phyloP scores from a whole-genome alignment of 30 jellyfish, hydroid and myxozoan genomes.

The Mastigias papua region DNA sequence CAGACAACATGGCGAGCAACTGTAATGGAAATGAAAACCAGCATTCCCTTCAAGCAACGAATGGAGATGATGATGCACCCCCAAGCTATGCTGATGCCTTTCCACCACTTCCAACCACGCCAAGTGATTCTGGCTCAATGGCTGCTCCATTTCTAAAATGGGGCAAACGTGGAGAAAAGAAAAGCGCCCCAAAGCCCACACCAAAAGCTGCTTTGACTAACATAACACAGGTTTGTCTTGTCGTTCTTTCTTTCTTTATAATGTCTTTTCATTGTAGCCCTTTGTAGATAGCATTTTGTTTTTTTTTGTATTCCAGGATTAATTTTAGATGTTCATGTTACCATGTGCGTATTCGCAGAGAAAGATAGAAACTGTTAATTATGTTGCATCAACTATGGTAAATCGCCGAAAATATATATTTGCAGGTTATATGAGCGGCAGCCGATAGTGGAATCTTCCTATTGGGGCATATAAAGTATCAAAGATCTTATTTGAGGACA shows the following conservation, averaged over 20 bases:
- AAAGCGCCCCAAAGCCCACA: slow-evolving; percentile 38
- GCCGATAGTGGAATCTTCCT: too few species aligned
- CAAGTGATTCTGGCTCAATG: slow-evolving; percentile 48
- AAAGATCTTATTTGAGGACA: too few species aligned
- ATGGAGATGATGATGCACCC: slow-evolving; percentile 66
- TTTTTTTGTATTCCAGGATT: too few species aligned
- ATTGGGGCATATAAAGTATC: too few species aligned
- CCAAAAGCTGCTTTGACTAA: slow-evolving; percentile 25
- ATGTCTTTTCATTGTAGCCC: not conserved
- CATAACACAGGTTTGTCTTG: slow-evolving; percentile 64
- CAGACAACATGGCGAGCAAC: slow-evolving; percentile 65
- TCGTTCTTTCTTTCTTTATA: not conserved
- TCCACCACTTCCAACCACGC: slow-evolving; percentile 96
- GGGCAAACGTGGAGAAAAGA: slow-evolving; percentile 68
- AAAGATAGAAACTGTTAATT: too few species aligned
- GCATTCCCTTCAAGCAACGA: slow-evolving; percentile 19
- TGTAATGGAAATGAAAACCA: slow-evolving; percentile 58
- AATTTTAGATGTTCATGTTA: too few species aligned
- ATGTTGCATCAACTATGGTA: too few species aligned
- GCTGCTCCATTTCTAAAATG: slow-evolving; percentile 65
- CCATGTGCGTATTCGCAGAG: too few species aligned
- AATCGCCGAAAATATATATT: too few species aligned
- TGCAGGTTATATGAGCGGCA: too few species aligned
- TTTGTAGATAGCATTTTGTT: too few species aligned
- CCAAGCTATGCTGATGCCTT: slow-evolving; percentile 99